Evolutionary conservation across 2,888 invertebrate species (phyloP).

Genomic region (Agonum fuliginosum): DNA sequence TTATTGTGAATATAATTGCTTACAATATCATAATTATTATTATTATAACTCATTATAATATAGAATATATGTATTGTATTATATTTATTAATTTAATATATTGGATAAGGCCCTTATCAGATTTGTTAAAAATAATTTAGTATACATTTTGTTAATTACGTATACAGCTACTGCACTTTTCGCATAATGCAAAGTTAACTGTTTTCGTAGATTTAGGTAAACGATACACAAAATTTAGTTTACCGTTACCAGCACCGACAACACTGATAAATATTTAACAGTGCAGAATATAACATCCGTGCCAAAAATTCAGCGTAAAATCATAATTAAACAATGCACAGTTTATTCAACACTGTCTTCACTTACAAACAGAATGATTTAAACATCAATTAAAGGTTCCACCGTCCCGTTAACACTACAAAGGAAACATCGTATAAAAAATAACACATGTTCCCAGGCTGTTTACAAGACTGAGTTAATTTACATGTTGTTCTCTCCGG

Average conservation of each 20-base stretch:
- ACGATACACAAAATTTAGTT: too few species aligned
- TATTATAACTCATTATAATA: too few species aligned
- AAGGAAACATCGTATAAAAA: conserved; percentile 13
- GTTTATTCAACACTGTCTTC: conserved; percentile 18
- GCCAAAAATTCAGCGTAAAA: not conserved
- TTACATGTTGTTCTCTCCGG: conserved; percentile 7
- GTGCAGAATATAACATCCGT: not conserved
- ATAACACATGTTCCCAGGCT: conserved; percentile 2
- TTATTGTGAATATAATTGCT: too few species aligned
- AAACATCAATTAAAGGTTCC: conserved; percentile 9
- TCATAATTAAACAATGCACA: conserved; percentile 3
- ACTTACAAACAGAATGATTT: conserved; percentile 26
- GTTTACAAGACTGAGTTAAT: conserved; percentile 21
- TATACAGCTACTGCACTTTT: too few species aligned
- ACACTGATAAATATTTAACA: not conserved
- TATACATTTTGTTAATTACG: too few species aligned
- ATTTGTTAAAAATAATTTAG: too few species aligned
- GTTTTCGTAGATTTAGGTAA: not conserved
- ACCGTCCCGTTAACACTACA: conserved; percentile 14
- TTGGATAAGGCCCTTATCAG: too few species aligned
- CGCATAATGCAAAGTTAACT: too few species aligned
- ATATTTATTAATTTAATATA: too few species aligned
- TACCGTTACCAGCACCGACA: too few species aligned
- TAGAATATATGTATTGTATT: too few species aligned
- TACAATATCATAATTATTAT: too few species aligned